Base-by-base conservation (phyloP, 2,888 invertebrate genomes). In the Athalia rosae region DNA sequence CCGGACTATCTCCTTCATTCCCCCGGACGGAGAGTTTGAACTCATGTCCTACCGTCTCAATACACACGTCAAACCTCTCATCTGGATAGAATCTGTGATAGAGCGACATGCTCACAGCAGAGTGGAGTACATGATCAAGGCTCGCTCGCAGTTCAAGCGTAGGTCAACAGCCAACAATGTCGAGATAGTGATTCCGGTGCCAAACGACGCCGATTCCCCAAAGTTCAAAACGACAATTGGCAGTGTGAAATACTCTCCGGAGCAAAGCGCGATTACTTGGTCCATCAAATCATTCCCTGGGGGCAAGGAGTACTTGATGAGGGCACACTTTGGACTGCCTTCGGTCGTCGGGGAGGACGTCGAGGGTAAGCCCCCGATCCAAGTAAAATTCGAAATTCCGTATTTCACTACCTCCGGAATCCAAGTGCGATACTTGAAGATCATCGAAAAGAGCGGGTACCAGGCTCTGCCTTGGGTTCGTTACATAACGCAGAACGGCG, bases 401-500 rank as follows among this genome's bases (percentile, higher is more conserved):
- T 99, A 99, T 88, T 99, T 99, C 87, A 99, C 99, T 0, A 99
- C 99, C 50, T 98, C 98, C 45, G 99, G 99, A 53, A 99, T 99
- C 85, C 99, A 99, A 93, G 95, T 96, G 4, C 93, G 98, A 77
- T 98, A 99, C 88, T 91, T 99, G 88, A 99, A 99, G 91, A 99
- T 99, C 85, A 99, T 99, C 85, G 99, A 99, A 88, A 99, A 99
- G 91, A 98, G 98, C 90, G 99, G 99, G 0, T 99, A 99, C 90
- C 99, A 99, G 91, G 99, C 99, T 0, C 90, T 99, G 80, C 99
- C 99, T 0, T 99, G 99, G 99, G 99, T 99, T 4, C 92, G 99
- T n/a, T 99, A 99, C 89, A 99, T 99, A 82, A 99, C 99, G 59
- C 99, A 99, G 90, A 99, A 99, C 90, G 99, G 99, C 74, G 99